These are phyloP conservation scores for Tetrax tetrax DNA, from an alignment of 2,113 vertebrate species.

Conservation along the genomic window DNA sequence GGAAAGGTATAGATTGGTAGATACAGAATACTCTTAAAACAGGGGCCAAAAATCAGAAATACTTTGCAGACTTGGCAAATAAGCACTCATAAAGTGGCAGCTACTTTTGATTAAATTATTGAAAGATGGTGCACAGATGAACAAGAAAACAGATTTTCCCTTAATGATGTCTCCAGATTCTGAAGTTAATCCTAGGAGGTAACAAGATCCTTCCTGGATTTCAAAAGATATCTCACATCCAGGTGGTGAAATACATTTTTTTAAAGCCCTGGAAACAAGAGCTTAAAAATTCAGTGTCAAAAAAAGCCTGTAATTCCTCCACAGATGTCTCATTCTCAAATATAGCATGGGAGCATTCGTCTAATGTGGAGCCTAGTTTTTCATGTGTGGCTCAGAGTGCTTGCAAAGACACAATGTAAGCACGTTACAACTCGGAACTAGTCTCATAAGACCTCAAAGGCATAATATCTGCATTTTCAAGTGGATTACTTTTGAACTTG, in stretches of 20 bases:
- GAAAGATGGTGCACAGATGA: slow-evolving; percentile 16
- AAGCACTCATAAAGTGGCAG: background rate
- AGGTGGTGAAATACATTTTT: slow-evolving; percentile 40
- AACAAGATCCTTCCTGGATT: slow-evolving; percentile 17
- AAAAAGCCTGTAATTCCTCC: slow-evolving; percentile 27
- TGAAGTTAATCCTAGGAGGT: slow-evolving; percentile 24
- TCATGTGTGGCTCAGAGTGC: background rate
- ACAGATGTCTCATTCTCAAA: slow-evolving; percentile 31
- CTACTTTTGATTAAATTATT: slow-evolving; percentile 42
- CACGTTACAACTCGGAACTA: background rate
- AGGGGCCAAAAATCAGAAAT: slow-evolving; percentile 23
- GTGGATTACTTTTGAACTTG: slow-evolving; percentile 4
- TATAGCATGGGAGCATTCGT: background rate
- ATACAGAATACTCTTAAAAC: background rate
- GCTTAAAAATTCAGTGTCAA: slow-evolving; percentile 49
- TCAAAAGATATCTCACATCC: slow-evolving; percentile 45
- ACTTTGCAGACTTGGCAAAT: slow-evolving; percentile 1
- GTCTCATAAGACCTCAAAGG: slow-evolving; percentile 8
- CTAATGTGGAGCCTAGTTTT: background rate
- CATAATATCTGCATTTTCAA: background rate
- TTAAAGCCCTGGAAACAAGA: slow-evolving; percentile 42
- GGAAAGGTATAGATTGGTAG: background rate
- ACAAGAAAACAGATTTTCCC: slow-evolving; percentile 30
- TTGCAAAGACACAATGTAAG: background rate
- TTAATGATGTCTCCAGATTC: slow-evolving; percentile 56